phyloP scores from a whole-genome alignment of 2,113 vertebrate species.

The Chinchilla lanigera region DNA sequence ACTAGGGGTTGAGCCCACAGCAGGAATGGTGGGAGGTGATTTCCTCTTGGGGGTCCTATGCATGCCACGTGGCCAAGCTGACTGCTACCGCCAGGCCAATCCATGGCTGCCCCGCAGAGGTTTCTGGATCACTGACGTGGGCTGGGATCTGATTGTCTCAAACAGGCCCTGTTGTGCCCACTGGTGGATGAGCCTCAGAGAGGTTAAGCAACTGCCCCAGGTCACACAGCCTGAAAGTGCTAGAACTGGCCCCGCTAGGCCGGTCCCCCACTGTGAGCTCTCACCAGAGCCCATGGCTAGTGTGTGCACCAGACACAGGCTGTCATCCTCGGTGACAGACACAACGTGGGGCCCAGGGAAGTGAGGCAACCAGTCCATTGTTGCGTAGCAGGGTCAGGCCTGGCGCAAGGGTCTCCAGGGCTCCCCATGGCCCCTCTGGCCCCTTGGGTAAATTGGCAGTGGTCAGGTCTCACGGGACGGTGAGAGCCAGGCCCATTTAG shows the following conservation, averaged over 20 bases:
- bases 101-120: fast-evolving
- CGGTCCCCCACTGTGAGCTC: background rate
- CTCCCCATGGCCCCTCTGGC: background rate
- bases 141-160: background rate
- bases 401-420: background rate
- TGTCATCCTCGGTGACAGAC: background rate
- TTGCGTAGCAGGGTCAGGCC: background rate
- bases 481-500: background rate
- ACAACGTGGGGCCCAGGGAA: background rate
- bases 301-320: background rate
- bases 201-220: background rate
- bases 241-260: background rate
- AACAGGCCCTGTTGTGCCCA: background rate
- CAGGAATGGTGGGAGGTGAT: background rate
- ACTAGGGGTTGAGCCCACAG: background rate
- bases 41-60: background rate
- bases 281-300: background rate
- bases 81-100: background rate
- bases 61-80: background rate
- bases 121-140: background rate
- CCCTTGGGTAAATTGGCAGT: background rate
- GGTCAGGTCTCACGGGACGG: background rate
- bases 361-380: background rate
- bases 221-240: background rate
- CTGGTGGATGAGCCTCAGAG: background rate